Evolutionary conservation across 2,797 vertebrate genomes (phyloP).

Genomic region (Rhincodon typus): DNA sequence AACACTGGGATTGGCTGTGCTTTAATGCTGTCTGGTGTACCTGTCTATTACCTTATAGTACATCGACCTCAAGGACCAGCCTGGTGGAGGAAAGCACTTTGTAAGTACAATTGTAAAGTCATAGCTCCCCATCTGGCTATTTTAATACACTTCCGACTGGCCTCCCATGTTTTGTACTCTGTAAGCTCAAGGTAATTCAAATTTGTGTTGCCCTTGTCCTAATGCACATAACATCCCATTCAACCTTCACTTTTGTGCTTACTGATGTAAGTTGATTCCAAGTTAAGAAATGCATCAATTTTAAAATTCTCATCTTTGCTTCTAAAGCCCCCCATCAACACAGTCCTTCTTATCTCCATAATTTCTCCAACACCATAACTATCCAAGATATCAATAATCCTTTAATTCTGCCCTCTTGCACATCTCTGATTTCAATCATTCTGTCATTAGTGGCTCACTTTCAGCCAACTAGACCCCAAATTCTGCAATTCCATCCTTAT

Average conservation of each 20-base stretch:
- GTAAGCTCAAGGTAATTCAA: not conserved
- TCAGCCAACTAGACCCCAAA: not conserved
- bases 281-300: not conserved
- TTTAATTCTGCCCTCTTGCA: not conserved
- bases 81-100: not conserved
- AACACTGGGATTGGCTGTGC: slow-evolving; percentile 38
- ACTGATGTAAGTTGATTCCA: not conserved
- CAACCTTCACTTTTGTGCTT: not conserved
- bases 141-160: not conserved
- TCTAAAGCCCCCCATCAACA: not conserved
- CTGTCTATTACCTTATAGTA: slow-evolving; percentile 30
- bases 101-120: not conserved
- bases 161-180: not conserved
- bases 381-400: not conserved
- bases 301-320: not conserved
- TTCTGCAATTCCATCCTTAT: not conserved
- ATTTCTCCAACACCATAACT: not conserved
- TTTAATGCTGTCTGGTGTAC: slow-evolving; percentile 37
- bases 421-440: not conserved
- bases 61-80: not conserved
- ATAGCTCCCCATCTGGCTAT: not conserved
- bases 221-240: not conserved
- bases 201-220: not conserved
- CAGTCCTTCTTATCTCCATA: not conserved
- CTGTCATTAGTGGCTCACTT: not conserved